Base-by-base conservation (phyloP, 2,113 vertebrate genomes). In the Microtus montanus region DNA sequence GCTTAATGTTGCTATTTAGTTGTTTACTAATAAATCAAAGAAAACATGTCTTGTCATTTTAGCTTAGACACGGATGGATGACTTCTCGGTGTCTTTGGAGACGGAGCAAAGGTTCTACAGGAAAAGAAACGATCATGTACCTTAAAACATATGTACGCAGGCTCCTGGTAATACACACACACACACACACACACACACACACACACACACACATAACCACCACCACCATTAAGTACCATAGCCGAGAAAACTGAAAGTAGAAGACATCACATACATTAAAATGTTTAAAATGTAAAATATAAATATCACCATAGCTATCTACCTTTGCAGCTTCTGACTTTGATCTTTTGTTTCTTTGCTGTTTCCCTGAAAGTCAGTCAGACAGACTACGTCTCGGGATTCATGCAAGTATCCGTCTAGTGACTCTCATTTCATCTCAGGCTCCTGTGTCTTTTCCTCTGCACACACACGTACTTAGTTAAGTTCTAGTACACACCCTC, bases 21-120 rank as follows among this genome's bases (percentile, higher is more conserved):
- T 98, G 97, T 98, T 98, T 98, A 98, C 98, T 98, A 98, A 98
- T 98, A 98, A 98, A 98, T 98, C 97, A 97, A 97, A 98, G 96
- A 98, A 98, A 98, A 98, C 97, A 97, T 68, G 92, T 89, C 96
- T 85, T 96, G 98, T 98, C 98, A 84, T 98, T 98, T 98, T 96
- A 85, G 93, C 58, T 98, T 98, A 98, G 97, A n/a, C 95, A 92
- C 90, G 98, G 97, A 97, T 97, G 97, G 90, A 95, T 98, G 97
- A 64, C 47, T 97, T 92, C 54, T 94, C 1, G 22, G 89, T 97
- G 92, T 96, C 78, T 82, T 96, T 73, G 22, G 95, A 96, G 64
- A 87, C 96, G 88, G 82, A 89, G 92, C 95, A 35, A 96, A 91
- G 91, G 94, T 96, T 77, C 58, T 73, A 90, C 3, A 86, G 33